Evolutionary conservation across 2,113 vertebrate genomes (phyloP).

Genomic region (Mirza zaza): DNA sequence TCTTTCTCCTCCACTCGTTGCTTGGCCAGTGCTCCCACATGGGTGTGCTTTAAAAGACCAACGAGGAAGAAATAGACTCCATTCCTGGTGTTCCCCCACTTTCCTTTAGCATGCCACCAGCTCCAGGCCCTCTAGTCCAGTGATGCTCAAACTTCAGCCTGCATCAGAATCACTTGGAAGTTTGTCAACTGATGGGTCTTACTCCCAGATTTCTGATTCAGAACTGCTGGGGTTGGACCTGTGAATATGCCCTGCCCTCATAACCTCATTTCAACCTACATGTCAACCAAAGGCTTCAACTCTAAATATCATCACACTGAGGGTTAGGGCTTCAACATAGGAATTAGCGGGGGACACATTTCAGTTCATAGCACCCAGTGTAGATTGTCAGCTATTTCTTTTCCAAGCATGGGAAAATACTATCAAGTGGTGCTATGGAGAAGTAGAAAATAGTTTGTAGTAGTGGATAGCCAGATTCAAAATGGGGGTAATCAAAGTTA

Average conservation of each 20-base stretch:
- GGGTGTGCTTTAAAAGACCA: not conserved
- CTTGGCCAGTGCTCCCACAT: not conserved
- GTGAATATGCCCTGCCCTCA: not conserved
- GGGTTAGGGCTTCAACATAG: not conserved
- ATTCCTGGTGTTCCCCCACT: not conserved
- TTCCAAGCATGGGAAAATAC: not conserved
- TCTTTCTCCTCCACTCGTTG: not conserved
- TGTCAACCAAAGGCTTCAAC: not conserved
- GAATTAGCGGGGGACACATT: not conserved
- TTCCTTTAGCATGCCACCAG: not conserved
- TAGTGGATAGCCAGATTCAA: not conserved
- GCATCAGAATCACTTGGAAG: not conserved
- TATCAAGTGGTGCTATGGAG: not conserved
- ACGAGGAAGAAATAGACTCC: not conserved
- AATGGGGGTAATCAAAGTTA: not conserved
- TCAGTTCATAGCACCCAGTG: not conserved
- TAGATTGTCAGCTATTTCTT: not conserved
- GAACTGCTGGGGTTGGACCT: not conserved
- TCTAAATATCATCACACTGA: not conserved
- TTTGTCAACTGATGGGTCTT: not conserved
- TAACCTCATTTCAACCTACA: not conserved
- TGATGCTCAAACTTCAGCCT: not conserved
- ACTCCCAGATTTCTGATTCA: not conserved
- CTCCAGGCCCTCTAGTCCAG: not conserved
- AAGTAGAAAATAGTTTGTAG: not conserved